A percentile compares a stretch with the other conserved stretches of the same genome.
These are phyloP conservation scores for Hedya salicella DNA, from an alignment of 2,888 invertebrate species.

Conservation along the genomic window DNA sequence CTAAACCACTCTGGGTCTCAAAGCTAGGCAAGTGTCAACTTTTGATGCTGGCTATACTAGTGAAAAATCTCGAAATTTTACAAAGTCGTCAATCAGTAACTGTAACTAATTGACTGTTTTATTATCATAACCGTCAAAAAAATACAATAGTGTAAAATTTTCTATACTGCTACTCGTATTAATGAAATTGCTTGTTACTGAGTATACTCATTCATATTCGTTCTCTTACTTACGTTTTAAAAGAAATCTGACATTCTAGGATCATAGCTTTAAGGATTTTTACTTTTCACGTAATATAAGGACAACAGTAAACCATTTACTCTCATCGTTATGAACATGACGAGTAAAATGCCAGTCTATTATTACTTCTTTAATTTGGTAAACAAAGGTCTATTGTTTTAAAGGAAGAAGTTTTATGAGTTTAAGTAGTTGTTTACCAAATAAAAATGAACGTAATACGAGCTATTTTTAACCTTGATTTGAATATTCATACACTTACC, in stretches of 20 bases:
- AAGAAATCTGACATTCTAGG: too few relatives aligned
- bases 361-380: background rate
- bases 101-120: background rate
- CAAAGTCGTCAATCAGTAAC: background rate
- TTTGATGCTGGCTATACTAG: background rate
- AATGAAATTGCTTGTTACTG: too few relatives aligned
- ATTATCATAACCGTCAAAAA: background rate
- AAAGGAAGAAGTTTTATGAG: too few relatives aligned
- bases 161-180: too few relatives aligned
- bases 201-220: too few relatives aligned
- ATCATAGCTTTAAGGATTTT: background rate
- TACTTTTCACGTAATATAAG: slow-evolving; percentile 7
- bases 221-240: too few relatives aligned
- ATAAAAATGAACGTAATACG: background rate
- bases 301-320: slow-evolving; percentile 28
- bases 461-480: too few relatives aligned
- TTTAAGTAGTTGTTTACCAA: too few relatives aligned
- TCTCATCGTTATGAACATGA: slow-evolving; percentile 9
- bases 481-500: background rate
- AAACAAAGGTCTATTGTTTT: background rate
- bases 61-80: background rate
- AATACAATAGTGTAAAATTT: background rate
- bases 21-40: background rate
- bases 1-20: background rate
- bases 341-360: background rate